A percentile compares a stretch with the other conserved stretches of the same genome.
phyloP scores from a whole-genome alignment of 2,888 invertebrate species.

The Mesorhabditis belari region DNA sequence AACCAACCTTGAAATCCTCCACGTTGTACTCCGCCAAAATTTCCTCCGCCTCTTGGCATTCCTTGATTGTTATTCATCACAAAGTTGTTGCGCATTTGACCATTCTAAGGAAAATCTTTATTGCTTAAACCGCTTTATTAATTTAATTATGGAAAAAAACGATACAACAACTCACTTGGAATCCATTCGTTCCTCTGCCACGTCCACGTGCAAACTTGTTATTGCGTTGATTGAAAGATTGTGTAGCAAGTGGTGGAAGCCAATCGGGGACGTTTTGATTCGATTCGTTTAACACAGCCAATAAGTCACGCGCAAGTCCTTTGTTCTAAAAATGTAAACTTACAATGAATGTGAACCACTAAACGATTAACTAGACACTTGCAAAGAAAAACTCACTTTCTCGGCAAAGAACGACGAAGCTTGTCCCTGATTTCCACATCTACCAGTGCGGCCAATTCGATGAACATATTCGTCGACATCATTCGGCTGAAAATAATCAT shows the following conservation, averaged over 20 bases:
- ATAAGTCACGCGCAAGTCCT: conserved; percentile 26
- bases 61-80: too few species aligned
- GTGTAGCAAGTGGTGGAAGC: conserved; percentile 24
- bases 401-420: conserved; percentile 39
- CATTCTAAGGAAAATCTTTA: too few species aligned
- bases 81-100: too few species aligned
- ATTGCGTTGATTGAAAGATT: conserved; percentile 4
- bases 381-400: conserved; percentile 12
- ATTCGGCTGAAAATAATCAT: conserved; percentile 21
- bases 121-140: too few species aligned
- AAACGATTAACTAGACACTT: background rate
- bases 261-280: conserved; percentile 35
- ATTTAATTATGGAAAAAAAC: too few species aligned
- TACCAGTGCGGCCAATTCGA: conserved; percentile 36
- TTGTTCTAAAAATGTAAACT: conserved; percentile 17
- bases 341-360: background rate
- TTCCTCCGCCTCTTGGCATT: too few species aligned
- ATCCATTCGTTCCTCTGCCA: background rate
- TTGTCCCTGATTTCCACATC: conserved; percentile 32
- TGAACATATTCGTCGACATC: conserved; percentile 39
- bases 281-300: conserved; percentile 19
- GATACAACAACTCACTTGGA: too few species aligned
- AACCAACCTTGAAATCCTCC: too few species aligned
- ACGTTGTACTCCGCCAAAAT: too few species aligned
- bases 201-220: background rate